Conservation (phyloP, 2,113 vertebrate species). For the Scartelaos histophorus region DNA sequence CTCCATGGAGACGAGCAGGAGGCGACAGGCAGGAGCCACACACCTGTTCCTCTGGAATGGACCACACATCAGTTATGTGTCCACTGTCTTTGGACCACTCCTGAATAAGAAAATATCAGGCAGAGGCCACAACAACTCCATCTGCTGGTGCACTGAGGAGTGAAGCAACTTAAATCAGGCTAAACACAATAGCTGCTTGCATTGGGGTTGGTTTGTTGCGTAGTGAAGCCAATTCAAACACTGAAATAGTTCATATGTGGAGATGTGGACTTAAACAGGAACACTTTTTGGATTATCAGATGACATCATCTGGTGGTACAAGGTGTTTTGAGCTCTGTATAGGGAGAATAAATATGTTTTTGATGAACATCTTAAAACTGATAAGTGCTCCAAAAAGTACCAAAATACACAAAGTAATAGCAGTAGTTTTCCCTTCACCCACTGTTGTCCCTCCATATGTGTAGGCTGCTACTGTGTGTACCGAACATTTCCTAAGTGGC, state of each 20-base stretch:
- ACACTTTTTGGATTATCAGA: background rate
- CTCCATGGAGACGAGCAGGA: background rate
- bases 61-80: background rate
- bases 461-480: constrained; percentile 14
- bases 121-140: too few species aligned
- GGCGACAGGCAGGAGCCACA: too few species aligned
- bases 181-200: background rate
- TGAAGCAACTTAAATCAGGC: background rate
- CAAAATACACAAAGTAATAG: background rate
- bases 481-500: constrained; percentile 49
- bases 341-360: too few species aligned
- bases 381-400: background rate
- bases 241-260: too few species aligned
- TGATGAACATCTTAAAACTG: background rate
- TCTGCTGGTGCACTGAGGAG: background rate
- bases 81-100: background rate
- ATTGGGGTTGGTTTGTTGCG: background rate
- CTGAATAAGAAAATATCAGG: background rate
- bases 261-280: background rate
- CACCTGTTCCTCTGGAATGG: background rate
- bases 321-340: too few species aligned
- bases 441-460: background rate
- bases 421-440: background rate
- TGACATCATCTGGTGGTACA: background rate
- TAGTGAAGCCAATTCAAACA: background rate